phyloP scores from a whole-genome alignment of 2,888 invertebrate species.

The Electrophaes corylata region DNA sequence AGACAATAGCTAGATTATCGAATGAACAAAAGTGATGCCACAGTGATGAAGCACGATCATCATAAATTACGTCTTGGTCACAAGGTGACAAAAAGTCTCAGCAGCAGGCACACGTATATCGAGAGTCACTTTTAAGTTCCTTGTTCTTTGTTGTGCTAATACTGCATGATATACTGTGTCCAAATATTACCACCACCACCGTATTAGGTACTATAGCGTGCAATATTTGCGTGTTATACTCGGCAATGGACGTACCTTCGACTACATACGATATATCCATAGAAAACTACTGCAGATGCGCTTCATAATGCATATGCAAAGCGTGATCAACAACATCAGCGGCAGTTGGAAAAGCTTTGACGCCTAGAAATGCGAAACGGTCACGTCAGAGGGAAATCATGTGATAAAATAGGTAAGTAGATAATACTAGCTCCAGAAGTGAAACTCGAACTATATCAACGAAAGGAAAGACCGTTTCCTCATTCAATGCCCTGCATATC shows the following conservation, averaged over 20 bases:
- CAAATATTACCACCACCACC: conserved; percentile 61
- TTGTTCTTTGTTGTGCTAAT: not conserved
- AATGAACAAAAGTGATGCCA: not conserved
- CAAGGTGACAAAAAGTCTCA: not conserved
- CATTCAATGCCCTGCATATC: not conserved
- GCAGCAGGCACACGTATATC: not conserved
- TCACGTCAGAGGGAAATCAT: conserved; percentile 60
- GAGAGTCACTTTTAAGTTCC: not conserved
- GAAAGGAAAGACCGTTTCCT: not conserved
- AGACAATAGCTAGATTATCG: no score
- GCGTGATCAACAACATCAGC: conserved; percentile 85
- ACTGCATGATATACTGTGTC: conserved; percentile 15
- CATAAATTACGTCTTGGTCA: no score
- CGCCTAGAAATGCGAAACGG: conserved; percentile 83
- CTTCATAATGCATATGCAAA: conserved; percentile 86
- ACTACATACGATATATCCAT: conserved; percentile 85
- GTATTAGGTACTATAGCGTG: conserved; percentile 65
- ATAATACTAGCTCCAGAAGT: conserved; percentile 12
- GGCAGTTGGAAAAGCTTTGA: conserved; percentile 84
- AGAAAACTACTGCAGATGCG: conserved; percentile 85
- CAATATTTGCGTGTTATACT: conserved; percentile 68
- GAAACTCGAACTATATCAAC: conserved; percentile 2
- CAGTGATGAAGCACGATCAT: no score
- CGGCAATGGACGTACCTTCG: conserved; percentile 84
- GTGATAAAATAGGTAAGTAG: conserved; percentile 2